A percentile compares a stretch with the other conserved stretches of the same genome.
These are phyloP conservation scores for Empis stercorea DNA, from an alignment of 2,888 invertebrate species.

Conservation along the genomic window DNA sequence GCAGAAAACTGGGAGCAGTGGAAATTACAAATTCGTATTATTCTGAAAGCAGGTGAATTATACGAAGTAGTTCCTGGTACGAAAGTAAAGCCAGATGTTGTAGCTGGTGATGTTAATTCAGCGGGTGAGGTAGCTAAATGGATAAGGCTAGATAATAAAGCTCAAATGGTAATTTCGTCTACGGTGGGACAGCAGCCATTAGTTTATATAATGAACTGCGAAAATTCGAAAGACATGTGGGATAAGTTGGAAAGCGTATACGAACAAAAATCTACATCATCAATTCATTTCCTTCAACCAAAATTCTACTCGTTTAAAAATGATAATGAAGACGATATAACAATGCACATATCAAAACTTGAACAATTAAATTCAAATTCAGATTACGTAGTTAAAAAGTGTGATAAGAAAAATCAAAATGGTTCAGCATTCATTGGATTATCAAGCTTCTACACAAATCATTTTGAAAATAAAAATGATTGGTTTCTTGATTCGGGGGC, in stretches of 20 bases:
- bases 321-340: conserved; percentile 12
- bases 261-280: too few species aligned
- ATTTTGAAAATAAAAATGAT: not conserved
- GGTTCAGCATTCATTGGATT: too few species aligned
- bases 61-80: conserved; percentile 3
- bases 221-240: too few species aligned
- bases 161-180: too few species aligned
- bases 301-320: conserved; percentile 13
- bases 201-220: too few species aligned
- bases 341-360: conserved; percentile 12
- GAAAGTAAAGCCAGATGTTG: not conserved
- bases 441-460: too few species aligned
- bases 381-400: too few species aligned
- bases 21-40: conserved; percentile 9
- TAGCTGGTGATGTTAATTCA: not conserved
- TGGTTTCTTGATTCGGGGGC: not conserved
- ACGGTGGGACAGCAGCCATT: too few species aligned
- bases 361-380: too few species aligned
- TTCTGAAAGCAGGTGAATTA: conserved; percentile 8
- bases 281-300: conserved; percentile 12
- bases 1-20: not conserved
- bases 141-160: conserved; percentile 7
- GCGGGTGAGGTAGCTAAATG: not conserved
- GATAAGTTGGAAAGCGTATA: too few species aligned
- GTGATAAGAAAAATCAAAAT: too few species aligned